phyloP scores from a whole-genome alignment of 2,888 invertebrate genomes.

The Thereva unica region DNA sequence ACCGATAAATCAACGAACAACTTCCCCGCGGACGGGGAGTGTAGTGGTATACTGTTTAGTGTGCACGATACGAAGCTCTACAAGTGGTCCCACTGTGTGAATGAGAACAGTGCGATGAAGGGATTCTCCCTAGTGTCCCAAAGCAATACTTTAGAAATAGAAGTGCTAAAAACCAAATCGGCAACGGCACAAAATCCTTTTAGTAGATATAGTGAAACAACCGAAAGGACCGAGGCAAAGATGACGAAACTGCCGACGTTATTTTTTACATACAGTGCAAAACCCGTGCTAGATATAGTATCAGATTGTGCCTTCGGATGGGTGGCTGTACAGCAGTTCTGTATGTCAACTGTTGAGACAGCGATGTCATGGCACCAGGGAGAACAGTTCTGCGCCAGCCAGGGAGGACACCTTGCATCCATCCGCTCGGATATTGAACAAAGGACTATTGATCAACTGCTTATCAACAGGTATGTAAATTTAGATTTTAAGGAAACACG shows the following conservation, averaged over 20 bases:
- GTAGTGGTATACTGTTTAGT: slow-evolving; percentile 48
- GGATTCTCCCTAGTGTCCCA: slow-evolving; percentile 49
- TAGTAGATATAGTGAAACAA: slow-evolving; percentile 20
- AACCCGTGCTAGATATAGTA: slow-evolving; percentile 65
- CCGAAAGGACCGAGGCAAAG: slow-evolving; percentile 4
- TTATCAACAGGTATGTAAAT: slow-evolving; percentile 65
- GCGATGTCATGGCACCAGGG: slow-evolving; percentile 68
- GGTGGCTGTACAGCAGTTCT: slow-evolving; percentile 69
- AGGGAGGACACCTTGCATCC: slow-evolving; percentile 72
- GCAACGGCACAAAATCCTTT: slow-evolving; percentile 45
- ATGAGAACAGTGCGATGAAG: slow-evolving; percentile 45
- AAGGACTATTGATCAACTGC: slow-evolving; percentile 65
- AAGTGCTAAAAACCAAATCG: slow-evolving; percentile 36
- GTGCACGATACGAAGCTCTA: slow-evolving; percentile 48
- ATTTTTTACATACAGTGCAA: slow-evolving; percentile 68
- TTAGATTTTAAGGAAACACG: too few species aligned
- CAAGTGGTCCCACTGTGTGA: slow-evolving; percentile 50
- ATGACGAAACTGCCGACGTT: slow-evolving; percentile 59
- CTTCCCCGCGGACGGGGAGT: neutral
- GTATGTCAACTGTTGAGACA: slow-evolving; percentile 66
- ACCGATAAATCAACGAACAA: slow-evolving; percentile 12
- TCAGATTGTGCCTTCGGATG: slow-evolving; percentile 73
- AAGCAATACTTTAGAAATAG: slow-evolving; percentile 48
- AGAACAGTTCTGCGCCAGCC: slow-evolving; percentile 66
- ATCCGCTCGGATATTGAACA: slow-evolving; percentile 68